A percentile compares a stretch with the other conserved stretches of the same genome.
phyloP scores from a whole-genome alignment of 2,797 vertebrate species.

The Acipenser ruthenus region DNA sequence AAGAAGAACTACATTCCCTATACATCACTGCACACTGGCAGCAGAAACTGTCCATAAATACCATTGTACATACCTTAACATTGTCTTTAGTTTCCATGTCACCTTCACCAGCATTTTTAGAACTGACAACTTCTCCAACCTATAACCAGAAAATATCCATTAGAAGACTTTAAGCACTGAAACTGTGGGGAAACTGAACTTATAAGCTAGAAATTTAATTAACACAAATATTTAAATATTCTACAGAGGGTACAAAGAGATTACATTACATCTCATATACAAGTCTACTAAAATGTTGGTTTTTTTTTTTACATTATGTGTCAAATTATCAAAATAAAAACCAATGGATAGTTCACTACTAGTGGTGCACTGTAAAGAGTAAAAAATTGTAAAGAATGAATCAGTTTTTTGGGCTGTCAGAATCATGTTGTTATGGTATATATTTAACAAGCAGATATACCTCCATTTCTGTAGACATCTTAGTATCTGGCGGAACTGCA shows the following conservation, averaged over 20 bases:
- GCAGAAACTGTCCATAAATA: background rate
- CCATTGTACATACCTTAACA: conserved; percentile 47
- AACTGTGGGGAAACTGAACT: too few species aligned
- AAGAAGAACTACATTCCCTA: background rate
- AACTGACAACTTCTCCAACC: conserved; percentile 54
- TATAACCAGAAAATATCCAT: conserved; percentile 18
- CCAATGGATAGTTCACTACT: background rate
- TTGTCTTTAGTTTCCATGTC: conserved; percentile 56
- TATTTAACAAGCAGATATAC: background rate
- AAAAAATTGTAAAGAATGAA: too few species aligned
- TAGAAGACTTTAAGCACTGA: background rate
- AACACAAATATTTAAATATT: too few species aligned
- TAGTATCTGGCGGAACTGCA: background rate
- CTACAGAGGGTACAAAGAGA: too few species aligned
- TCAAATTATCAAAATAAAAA: background rate
- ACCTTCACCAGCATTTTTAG: conserved; percentile 20
- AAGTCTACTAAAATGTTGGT: too few species aligned
- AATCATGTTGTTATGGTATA: too few species aligned
- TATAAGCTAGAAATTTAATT: too few species aligned
- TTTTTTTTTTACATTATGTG: background rate
- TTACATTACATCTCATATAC: too few species aligned
- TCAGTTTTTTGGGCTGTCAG: too few species aligned
- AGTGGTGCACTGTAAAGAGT: background rate
- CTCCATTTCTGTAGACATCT: background rate
- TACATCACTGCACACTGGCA: too few species aligned